Evolutionary conservation across 1,140 invertebrate species (phyloP), one percentile per base, ranked within the genome.

Genomic region (Bombus vancouverensis): DNA sequence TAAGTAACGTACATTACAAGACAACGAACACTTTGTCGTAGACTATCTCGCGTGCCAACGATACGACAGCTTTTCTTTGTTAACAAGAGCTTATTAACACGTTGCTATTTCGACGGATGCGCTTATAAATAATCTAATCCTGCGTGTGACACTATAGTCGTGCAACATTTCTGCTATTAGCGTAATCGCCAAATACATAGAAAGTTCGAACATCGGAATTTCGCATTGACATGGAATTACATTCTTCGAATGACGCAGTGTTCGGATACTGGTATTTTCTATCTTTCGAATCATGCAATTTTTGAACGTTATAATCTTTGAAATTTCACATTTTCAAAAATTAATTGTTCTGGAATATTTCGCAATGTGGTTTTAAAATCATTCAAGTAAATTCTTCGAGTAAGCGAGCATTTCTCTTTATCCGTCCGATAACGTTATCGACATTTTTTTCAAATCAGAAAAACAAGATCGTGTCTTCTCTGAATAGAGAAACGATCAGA

Each of bases 81-180:
- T 75, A 75, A 75, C 81, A 34, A 73, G 39, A 62, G 39, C 71
- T 82, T 42, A 66, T 82, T 74, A 82, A 32, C 57, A n/a, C 32
- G 75, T 25, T 42, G 25, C 2, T 34, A 25, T 62, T 71, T 28
- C 15, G 28, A 32, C 47, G 42, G 66, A 71, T 28, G 68, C 8
- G 32, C 1, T 22, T 66, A 82, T 82, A 82, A 82, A 82, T 66
- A 82, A 81, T 81, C 13, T 8, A 28, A 10, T n/a, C 18, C 12
- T 34, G 9, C 3, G 18, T 18, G 25, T 32, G 32, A 77, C 37
- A 62, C n/a, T 62, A 42, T n/a, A 15, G 3, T 62, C 42, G 13
- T 13, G n/a, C 39, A 42, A 72, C 44, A 0, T 34, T 18, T 4
- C 9, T 15, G 8, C 13, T 5, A 18, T 44, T 18, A 37, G 10